Evolutionary conservation across 2,888 invertebrate genomes (phyloP).

Genomic region (Polylopha cassiicola): DNA sequence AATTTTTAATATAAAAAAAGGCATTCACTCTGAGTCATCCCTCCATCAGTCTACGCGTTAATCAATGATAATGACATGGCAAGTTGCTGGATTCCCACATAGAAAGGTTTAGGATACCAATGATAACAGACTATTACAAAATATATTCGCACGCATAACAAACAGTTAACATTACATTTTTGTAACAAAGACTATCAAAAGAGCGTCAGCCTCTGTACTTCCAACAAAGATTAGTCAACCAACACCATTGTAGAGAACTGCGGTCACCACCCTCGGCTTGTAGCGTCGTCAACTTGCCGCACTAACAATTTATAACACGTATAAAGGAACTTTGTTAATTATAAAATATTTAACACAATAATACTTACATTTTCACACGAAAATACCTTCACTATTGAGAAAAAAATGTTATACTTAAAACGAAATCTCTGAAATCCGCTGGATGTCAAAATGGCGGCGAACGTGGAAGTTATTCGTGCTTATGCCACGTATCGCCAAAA

Average conservation of each 20-base stretch:
- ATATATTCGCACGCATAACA: constrained; percentile 2
- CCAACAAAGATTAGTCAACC: constrained; percentile 55
- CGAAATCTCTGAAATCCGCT: constrained; percentile 82
- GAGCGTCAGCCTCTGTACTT: constrained; percentile 29
- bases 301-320: constrained; percentile 33
- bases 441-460: constrained; percentile 90
- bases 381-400: constrained; percentile 76
- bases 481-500: constrained; percentile 87
- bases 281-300: constrained; percentile 34
- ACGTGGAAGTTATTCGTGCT: constrained; percentile 85
- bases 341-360: constrained; percentile 9
- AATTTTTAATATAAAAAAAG: constrained; percentile 41
- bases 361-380: constrained; percentile 75
- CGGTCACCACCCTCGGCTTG: constrained; percentile 73
- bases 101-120: constrained; percentile 9
- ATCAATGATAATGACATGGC: constrained; percentile 77
- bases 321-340: constrained; percentile 20
- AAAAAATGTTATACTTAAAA: constrained; percentile 83
- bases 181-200: constrained; percentile 6
- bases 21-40: constrained; percentile 66
- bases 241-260: constrained; percentile 76
- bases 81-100: constrained; percentile 45
- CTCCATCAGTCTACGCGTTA: constrained; percentile 60
- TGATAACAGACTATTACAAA: constrained; percentile 13
- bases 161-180: constrained; percentile 8